phyloP scores from a whole-genome alignment of 2,113 vertebrate species.

The Anguilla japonica region DNA sequence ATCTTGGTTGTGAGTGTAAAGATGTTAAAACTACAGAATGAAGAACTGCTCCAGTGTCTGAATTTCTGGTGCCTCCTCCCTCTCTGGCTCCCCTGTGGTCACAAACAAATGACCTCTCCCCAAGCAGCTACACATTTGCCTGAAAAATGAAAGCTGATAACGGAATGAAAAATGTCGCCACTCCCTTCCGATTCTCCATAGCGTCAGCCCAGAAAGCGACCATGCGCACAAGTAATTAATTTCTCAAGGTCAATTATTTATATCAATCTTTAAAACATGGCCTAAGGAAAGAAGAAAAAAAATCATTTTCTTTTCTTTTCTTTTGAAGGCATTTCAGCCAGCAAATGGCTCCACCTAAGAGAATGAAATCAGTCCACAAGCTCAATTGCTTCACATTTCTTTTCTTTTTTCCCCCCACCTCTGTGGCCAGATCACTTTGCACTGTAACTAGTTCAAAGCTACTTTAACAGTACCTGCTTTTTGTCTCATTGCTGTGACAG shows the following conservation, averaged over 20 bases:
- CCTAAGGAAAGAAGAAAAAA: conserved; percentile 49
- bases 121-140: conserved; percentile 45
- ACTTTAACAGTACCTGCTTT: background rate
- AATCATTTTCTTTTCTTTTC: background rate
- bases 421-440: background rate
- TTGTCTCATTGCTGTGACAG: background rate
- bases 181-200: conserved; percentile 64
- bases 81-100: background rate
- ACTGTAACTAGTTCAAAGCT: background rate
- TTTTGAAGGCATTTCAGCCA: background rate
- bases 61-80: background rate
- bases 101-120: conserved; percentile 16
- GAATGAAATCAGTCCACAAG: background rate
- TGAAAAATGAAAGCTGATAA: conserved; percentile 60
- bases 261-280: conserved; percentile 59
- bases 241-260: conserved; percentile 76
- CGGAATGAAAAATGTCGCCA: conserved; percentile 60
- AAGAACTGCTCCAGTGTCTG: background rate
- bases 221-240: conserved; percentile 74
- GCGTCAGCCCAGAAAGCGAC: conserved; percentile 55
- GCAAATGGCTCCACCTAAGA: background rate
- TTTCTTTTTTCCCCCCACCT: background rate
- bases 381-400: conserved; percentile 9
- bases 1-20: background rate
- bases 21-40: background rate